Conservation (phyloP, 2,797 vertebrate genomes). For the Helostoma temminkii region DNA sequence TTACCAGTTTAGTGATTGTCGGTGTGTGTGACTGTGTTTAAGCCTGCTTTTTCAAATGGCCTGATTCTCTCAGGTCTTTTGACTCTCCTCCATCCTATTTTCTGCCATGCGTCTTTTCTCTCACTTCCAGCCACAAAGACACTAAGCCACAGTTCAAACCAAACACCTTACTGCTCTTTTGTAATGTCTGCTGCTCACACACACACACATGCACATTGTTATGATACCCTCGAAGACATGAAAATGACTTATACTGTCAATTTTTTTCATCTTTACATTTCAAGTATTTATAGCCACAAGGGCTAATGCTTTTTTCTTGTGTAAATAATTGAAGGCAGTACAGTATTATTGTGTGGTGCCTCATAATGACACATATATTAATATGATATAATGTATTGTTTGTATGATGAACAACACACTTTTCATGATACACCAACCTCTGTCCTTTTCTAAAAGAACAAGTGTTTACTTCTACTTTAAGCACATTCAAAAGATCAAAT, state of each 20-base stretch:
- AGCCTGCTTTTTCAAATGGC: conserved; percentile 39
- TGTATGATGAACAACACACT: conserved; percentile 66
- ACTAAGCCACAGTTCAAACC: conserved; percentile 41
- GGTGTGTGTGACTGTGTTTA: conserved; percentile 17
- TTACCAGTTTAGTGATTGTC: conserved; percentile 32
- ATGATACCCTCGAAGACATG: conserved; percentile 27
- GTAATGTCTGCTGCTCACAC: conserved; percentile 36
- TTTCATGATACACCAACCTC: conserved; percentile 52
- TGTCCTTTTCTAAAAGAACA: conserved; percentile 73
- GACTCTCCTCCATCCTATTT: conserved; percentile 34
- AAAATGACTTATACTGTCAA: conserved; percentile 28
- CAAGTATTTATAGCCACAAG: conserved; percentile 58
- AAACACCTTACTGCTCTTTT: conserved; percentile 36
- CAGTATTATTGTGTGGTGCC: conserved; percentile 65
- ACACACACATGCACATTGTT: conserved; percentile 13
- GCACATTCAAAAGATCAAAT: conserved; percentile 77
- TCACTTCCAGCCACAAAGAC: conserved; percentile 33
- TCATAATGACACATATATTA: conserved; percentile 65
- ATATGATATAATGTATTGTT: conserved; percentile 60
- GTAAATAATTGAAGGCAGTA: conserved; percentile 70
- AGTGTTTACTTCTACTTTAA: conserved; percentile 75
- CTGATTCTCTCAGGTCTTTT: conserved; percentile 52
- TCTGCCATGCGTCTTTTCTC: conserved; percentile 21
- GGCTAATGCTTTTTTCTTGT: conserved; percentile 58
- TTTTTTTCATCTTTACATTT: conserved; percentile 51